Base-by-base conservation (phyloP, 2,797 vertebrate species). In the Girardinus metallicus region DNA sequence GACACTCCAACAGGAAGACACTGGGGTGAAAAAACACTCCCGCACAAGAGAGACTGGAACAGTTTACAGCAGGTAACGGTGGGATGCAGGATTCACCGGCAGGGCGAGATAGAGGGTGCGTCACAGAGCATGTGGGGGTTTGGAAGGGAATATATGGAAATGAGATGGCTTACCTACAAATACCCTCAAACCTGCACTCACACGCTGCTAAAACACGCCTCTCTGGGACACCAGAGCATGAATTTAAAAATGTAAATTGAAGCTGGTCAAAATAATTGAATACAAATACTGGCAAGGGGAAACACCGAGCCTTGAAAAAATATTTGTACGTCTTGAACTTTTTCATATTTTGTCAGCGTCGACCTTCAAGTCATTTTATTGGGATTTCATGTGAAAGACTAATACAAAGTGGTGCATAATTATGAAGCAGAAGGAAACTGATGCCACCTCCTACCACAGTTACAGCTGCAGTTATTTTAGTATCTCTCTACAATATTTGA, bases 21-120 rank as follows among this genome's bases (percentile, higher is more conserved):
- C 91, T 55, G 81, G 87, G 88, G 87, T 87, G 83, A 73, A 64
- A 90, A 87, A 75, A 83, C 73, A 88, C 83, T 86, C 84, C 81
- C 87, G 88, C 86, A 91, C 88, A 83, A 80, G 85, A 93, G 90
- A 92, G 88, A 89, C 91, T 88, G 89, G 85, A 90, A 90, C 90
- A 92, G 93, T 94, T 94, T 94, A 93, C 89, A 90, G 92, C 88
- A 94, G 91, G 93, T 93, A 89, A 93, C 84, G 88, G 82, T 85
- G 87, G 88, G 85, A 91, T 86, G 85, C 83, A 80, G 91, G 90
- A 93, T 94, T 90, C 90, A 91, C 80, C 79, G 41, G 80, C 79
- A 83, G 85, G 80, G 81, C 29, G 74, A 88, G 85, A 87, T 79
- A 81, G 85, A 80, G 84, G 78, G 57, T 83, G 87, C 66, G 41